Evolutionary conservation across 2,113 vertebrate genomes (phyloP), one percentile per base, ranked within the genome.

Genomic region (Garra rufa): DNA sequence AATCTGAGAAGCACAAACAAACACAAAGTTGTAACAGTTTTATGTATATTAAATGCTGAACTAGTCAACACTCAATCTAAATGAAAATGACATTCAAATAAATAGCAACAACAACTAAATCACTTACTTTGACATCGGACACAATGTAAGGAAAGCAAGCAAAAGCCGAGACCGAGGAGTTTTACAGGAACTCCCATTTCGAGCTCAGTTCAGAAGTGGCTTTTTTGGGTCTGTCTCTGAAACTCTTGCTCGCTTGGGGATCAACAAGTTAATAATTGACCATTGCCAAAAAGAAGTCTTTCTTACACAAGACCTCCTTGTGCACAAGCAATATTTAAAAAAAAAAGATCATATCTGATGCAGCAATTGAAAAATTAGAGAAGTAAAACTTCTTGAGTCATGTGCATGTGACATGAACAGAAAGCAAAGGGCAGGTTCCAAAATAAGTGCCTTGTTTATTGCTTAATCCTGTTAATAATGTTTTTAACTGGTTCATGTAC

Each of bases 1-100:
- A 95, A 1, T 55, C 92, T 94, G 52, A 9, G 50, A 81, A 69
- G 79, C 0, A 82, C 30, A 80, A 43, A 76, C 43, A 46, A 14
- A 44, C 26, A 19, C 7, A 77, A 34, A 34, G 34, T 3, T 5
- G 13, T 30, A 1, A 50, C n/a, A 3, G 38, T 83, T 7, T 74
- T 6, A 28, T 10, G 43, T 19, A 24, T 74, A 21, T 70, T 43
- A 71, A n/a, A 11, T 4, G 34, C 19, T 30, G 14, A n/a, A 69
- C 34, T 34, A 34, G 34, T 34, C 34, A 4, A 34, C 34, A 34
- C 34, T 34, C 34, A 44, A 43, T 73, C 38, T n/a, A 73, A 71
- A 38, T 57, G 55, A 57, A 57, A 28, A 28, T 30, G 26, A 67
- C 26, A 30, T 65, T 28, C 6, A 34, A 17, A 67, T 67, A 67